phyloP scores from a whole-genome alignment of 2,113 vertebrate species.

The western clawed frog (Xenopus tropicalis) region UCB_Xtro_10.0 CM004447.2:108205501-108206000 shows the following conservation, averaged over 20 bases:
- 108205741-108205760: constrained; percentile 99
- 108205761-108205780: constrained; percentile 98
- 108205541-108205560: constrained; percentile 52
- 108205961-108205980: constrained; percentile 67
- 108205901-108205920: constrained; percentile 99
- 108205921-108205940: constrained; percentile 78
- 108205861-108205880: constrained; percentile 79
- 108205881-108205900: constrained; percentile 81
- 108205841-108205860: constrained; percentile 84
- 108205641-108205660: constrained; percentile 98
- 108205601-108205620: constrained; percentile 91
- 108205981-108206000: constrained; percentile 55
- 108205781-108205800: constrained; percentile 89
- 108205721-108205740: constrained; percentile 93
- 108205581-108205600: constrained; percentile 67
- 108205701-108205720: constrained; percentile 74
- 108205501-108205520: constrained; percentile 41
- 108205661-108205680: constrained; percentile 98
- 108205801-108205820: constrained; percentile 86
- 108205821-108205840: constrained; percentile 93
- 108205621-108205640: constrained; percentile 96
- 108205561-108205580: constrained; percentile 55
- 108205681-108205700: constrained; percentile 76
- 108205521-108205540: constrained; percentile 47
- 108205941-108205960: constrained; percentile 71